Conservation (phyloP, 2,888 invertebrate species). For the Heliconius charithonia region DNA sequence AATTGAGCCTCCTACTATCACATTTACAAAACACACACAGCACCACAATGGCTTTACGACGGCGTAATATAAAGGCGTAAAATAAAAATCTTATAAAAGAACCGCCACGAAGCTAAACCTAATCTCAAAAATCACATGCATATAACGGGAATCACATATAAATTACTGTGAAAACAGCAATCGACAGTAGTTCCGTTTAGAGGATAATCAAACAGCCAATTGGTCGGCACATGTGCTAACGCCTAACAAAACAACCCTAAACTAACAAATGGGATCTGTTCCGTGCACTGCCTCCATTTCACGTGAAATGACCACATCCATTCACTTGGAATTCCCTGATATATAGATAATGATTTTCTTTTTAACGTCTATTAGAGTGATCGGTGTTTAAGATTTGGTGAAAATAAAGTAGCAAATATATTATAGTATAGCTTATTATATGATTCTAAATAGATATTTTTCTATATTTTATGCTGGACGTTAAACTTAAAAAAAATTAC, state of each 20-base stretch:
- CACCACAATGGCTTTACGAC: no score
- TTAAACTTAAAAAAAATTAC: no score
- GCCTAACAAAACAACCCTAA: conserved; percentile 50
- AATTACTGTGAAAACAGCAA: conserved; percentile 28
- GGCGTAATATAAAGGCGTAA: no score
- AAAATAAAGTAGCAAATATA: not conserved
- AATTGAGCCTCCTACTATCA: no score
- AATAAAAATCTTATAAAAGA: not conserved
- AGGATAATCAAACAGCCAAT: conserved; percentile 48
- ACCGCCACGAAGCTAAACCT: not conserved
- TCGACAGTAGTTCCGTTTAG: conserved; percentile 43
- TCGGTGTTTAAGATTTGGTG: not conserved
- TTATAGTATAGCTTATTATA: not conserved
- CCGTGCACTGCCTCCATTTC: conserved; percentile 44
- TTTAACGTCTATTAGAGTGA: not conserved
- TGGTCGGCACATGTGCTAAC: conserved; percentile 37
- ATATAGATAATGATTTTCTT: conserved; percentile 12
- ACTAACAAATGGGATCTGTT: conserved; percentile 50
- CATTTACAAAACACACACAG: no score
- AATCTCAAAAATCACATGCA: conserved; percentile 13
- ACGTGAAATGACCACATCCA: conserved; percentile 43
- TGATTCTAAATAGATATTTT: not conserved
- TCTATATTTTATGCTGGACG: no score
- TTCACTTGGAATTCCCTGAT: conserved; percentile 33
- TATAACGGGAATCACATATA: not conserved